phyloP scores from a whole-genome alignment of 2,888 invertebrate species.

The Papilio protenor region DNA sequence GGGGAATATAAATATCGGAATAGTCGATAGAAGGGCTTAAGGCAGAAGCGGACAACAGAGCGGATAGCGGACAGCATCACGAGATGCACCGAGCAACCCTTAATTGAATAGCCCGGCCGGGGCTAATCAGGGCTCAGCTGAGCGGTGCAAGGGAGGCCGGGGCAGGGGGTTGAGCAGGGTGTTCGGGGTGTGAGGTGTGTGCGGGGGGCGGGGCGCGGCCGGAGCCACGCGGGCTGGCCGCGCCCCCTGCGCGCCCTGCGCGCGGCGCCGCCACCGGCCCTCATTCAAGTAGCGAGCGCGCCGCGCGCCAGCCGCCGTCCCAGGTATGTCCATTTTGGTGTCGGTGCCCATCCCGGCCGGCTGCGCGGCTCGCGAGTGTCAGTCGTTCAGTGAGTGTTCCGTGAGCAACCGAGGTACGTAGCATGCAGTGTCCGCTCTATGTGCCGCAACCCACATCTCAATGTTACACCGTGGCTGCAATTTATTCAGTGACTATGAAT shows the following conservation, averaged over 20 bases:
- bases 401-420: slow-evolving; percentile 66
- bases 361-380: slow-evolving; percentile 78
- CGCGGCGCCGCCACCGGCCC: slow-evolving; percentile 84
- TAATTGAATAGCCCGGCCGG: slow-evolving; percentile 82
- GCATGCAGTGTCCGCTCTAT: slow-evolving; percentile 65
- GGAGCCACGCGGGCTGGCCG: slow-evolving; percentile 85
- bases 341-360: slow-evolving; percentile 76
- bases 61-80: slow-evolving; percentile 61
- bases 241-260: slow-evolving; percentile 86
- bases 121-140: slow-evolving; percentile 83
- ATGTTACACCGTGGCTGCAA: slow-evolving; percentile 51
- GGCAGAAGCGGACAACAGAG: slow-evolving; percentile 54
- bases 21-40: slow-evolving; percentile 68
- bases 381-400: slow-evolving; percentile 73
- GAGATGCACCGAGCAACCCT: slow-evolving; percentile 79
- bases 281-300: slow-evolving; percentile 83
- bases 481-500: slow-evolving; percentile 49
- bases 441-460: slow-evolving; percentile 49
- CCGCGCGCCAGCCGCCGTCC: slow-evolving; percentile 81
- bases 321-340: slow-evolving; percentile 83
- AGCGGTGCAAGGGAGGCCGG: slow-evolving; percentile 68
- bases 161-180: slow-evolving; percentile 50
- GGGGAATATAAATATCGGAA: slow-evolving; percentile 67
- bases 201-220: slow-evolving; percentile 70
- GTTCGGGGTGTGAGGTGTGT: slow-evolving; percentile 59